A percentile compares a stretch with the other conserved stretches of the same genome.
These are phyloP conservation scores for Flexamia atlantica DNA, from an alignment of 2,888 invertebrate genomes.

Conservation along the genomic window DNA sequence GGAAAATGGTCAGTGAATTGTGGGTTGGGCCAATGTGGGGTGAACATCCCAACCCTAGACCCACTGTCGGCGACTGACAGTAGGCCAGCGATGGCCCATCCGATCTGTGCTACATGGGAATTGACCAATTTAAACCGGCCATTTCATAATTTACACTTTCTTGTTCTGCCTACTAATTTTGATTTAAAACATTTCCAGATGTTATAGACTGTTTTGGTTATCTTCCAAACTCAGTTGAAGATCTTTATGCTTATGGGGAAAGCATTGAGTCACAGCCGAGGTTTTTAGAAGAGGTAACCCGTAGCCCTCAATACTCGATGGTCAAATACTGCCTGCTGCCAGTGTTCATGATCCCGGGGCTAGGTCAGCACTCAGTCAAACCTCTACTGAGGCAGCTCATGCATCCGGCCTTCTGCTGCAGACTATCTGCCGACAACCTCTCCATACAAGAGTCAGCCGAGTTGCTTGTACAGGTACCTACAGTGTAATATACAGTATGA, in stretches of 20 bases:
- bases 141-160: too few relatives aligned
- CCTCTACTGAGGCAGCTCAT: slow-evolving; percentile 72
- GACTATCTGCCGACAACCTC: slow-evolving; percentile 70
- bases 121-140: too few relatives aligned
- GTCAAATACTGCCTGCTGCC: slow-evolving; percentile 71
- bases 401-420: slow-evolving; percentile 74
- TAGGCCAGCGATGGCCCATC: too few relatives aligned
- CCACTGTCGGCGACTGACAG: too few relatives aligned
- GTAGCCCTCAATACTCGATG: slow-evolving; percentile 73
- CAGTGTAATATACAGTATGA: neutral
- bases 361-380: slow-evolving; percentile 72
- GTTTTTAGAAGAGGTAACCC: slow-evolving; percentile 73
- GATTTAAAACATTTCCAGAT: too few relatives aligned
- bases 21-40: too few relatives aligned
- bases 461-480: slow-evolving; percentile 65
- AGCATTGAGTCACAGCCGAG: slow-evolving; percentile 67
- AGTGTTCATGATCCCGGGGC: slow-evolving; percentile 74
- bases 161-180: too few relatives aligned
- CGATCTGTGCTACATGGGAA: too few relatives aligned
- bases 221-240: slow-evolving; percentile 53
- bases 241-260: slow-evolving; percentile 37
- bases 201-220: neutral
- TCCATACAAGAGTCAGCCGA: slow-evolving; percentile 62
- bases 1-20: too few relatives aligned
- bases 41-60: too few relatives aligned